A percentile compares a stretch with the other conserved stretches of the same genome.
Evolutionary conservation across 37 sponge, comb jelly and placozoan genomes (phyloP).

Genomic region (Halichondria panicea): DNA sequence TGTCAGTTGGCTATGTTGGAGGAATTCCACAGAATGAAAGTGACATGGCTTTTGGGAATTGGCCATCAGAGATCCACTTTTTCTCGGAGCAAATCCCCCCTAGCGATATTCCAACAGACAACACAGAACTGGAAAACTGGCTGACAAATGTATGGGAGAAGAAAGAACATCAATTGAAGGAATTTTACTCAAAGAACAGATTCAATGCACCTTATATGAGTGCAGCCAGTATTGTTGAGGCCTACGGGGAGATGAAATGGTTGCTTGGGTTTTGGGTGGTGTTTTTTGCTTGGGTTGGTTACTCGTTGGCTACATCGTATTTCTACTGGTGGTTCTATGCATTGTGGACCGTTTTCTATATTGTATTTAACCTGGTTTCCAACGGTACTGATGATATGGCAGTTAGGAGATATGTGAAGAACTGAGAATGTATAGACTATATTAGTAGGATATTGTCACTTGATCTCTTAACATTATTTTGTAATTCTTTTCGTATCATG

Average conservation of each 20-base stretch:
- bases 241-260: neutral
- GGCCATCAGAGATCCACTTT: conserved; percentile 79
- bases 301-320: neutral
- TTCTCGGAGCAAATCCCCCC: conserved; percentile 18
- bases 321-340: conserved; percentile 27
- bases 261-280: conserved; percentile 21
- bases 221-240: neutral
- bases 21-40: conserved; percentile 76
- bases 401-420: too few relatives aligned
- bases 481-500: too few relatives aligned
- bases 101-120: conserved; percentile 32
- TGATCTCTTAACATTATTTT: too few relatives aligned
- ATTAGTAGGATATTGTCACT: too few relatives aligned
- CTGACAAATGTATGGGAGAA: conserved; percentile 57
- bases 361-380: conserved; percentile 1
- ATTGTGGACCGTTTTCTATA: neutral
- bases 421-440: too few relatives aligned
- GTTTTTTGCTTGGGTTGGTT: conserved; percentile 14
- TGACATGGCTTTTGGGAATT: conserved; percentile 53
- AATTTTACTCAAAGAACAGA: conserved; percentile 60
- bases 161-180: conserved; percentile 66
- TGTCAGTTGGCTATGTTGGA: conserved; percentile 64
- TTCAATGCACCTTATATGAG: conserved; percentile 35
- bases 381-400: too few relatives aligned
- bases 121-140: conserved; percentile 63